Evolutionary conservation across 2,797 vertebrate species (phyloP), one percentile per base, ranked within the genome.

Genomic region (Enteromius trimaculatus): DNA sequence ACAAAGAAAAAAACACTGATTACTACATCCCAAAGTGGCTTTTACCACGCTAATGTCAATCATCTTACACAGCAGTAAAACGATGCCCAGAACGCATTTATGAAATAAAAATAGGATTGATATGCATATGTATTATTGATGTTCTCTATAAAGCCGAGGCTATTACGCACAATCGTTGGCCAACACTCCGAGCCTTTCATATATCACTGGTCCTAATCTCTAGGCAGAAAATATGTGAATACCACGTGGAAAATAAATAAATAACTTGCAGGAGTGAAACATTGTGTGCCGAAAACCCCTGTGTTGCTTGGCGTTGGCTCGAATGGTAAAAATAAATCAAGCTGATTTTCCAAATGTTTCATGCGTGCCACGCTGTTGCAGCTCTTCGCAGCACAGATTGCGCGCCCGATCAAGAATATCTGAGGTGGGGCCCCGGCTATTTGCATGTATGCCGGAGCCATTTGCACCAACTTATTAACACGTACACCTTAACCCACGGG

Each of bases 321-420:
- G 91, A 86, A 90, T 93, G 84, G 92, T 95, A 95, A 95, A 95
- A 95, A 95, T 95, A 95, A 95, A 95, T 95, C 94, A 95, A 95
- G 95, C 94, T 95, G 95, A 95, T 95, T 95, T 95, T 95, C 94
- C 94, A 95, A 95, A 95, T 95, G 95, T 95, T 95, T 93, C 90
- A 90, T 93, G 91, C 89, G 91, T 92, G 92, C 90, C 91, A 92
- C 90, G 90, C 94, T 93, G 94, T 93, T 91, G 92, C 93, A 82
- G 90, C 92, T 93, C 93, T 95, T 95, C 95, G 85, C 95, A 93
- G 93, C 95, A 95, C 95, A 95, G 95, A 95, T 95, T 95, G 95
- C 86, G 89, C 84, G 92, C 93, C 90, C 83, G 93, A 92, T 92
- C 92, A 92, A 94, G 93, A 94, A 93, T 92, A 93, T 93, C 89